These are phyloP conservation scores for Saccopteryx leptura DNA, from an alignment of 2,113 vertebrate genomes.

Conservation along the genomic window DNA sequence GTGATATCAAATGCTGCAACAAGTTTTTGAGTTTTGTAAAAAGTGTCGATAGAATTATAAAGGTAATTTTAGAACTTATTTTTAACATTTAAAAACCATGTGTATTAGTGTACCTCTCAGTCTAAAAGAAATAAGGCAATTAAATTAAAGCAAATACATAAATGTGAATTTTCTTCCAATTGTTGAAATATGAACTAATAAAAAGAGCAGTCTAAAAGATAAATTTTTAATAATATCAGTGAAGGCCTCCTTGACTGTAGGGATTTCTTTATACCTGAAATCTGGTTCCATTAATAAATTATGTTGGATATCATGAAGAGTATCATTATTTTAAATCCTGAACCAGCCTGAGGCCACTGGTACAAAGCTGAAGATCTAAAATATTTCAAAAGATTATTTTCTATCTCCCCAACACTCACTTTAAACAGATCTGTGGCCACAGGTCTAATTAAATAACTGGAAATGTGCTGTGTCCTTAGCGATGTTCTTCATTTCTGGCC, in stretches of 20 bases:
- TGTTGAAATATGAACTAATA: neutral
- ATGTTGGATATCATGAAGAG: neutral
- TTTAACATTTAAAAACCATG: neutral
- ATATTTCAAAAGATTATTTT: conserved; percentile 11
- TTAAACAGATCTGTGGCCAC: neutral
- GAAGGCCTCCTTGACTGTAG: neutral
- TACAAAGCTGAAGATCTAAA: neutral
- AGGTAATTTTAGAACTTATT: neutral
- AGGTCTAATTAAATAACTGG: neutral
- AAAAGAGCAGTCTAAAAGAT: neutral
- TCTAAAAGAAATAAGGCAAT: conserved; percentile 24
- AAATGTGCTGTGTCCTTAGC: neutral
- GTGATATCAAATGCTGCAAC: neutral
- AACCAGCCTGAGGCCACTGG: neutral
- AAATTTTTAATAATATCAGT: neutral
- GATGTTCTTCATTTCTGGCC: neutral
- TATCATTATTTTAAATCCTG: neutral
- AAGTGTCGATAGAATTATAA: neutral
- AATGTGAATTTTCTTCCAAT: neutral
- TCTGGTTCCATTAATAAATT: neutral
- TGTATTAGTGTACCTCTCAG: neutral
- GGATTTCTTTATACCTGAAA: neutral
- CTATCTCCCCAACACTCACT: neutral
- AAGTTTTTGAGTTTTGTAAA: neutral
- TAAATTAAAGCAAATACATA: neutral